A percentile compares a stretch with the other conserved stretches of the same genome.
phyloP scores from a whole-genome alignment of 1,140 invertebrate genomes.

The Babylonia areolata region DNA sequence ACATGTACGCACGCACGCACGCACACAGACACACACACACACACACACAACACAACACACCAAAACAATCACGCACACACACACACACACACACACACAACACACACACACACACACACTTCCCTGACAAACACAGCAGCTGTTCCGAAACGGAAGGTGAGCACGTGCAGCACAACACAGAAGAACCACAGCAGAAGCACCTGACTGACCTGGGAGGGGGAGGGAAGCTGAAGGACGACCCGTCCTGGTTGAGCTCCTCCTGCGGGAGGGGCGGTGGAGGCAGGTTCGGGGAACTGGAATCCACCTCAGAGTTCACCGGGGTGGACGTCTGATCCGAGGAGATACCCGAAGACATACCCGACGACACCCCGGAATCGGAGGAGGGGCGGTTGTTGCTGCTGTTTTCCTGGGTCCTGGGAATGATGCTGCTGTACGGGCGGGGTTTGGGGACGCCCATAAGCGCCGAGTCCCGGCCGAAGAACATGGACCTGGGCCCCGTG shows the following conservation, averaged over 20 bases:
- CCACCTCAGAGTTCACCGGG: conserved; percentile 28
- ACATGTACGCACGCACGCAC: too few species aligned
- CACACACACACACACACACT: too few species aligned
- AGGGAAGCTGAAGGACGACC: conserved; percentile 47
- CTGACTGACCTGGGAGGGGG: conserved; percentile 44
- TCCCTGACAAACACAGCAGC: too few species aligned
- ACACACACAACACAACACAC: too few species aligned
- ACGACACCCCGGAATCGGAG: conserved; percentile 35
- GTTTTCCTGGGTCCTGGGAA: conserved; percentile 8
- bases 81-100: too few species aligned
- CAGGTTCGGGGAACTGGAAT: conserved; percentile 40
- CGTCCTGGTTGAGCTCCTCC: conserved; percentile 23
- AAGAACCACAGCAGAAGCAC: too few species aligned
- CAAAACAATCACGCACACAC: too few species aligned
- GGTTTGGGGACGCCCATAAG: conserved; percentile 21
- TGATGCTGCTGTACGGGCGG: conserved; percentile 49
- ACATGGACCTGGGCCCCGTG: conserved; percentile 14
- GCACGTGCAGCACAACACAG: too few species aligned
- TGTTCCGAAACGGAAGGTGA: background rate
- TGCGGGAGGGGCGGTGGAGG: conserved; percentile 43
- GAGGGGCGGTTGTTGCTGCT: conserved; percentile 13
- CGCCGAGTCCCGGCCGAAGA: conserved; percentile 25
- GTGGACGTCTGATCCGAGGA: conserved; percentile 27
- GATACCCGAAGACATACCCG: conserved; percentile 24
- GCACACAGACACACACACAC: too few species aligned